These are phyloP conservation scores for Apistogramma diplotaenia DNA, from an alignment of 2,113 vertebrate genomes.

Conservation along the genomic window DNA sequence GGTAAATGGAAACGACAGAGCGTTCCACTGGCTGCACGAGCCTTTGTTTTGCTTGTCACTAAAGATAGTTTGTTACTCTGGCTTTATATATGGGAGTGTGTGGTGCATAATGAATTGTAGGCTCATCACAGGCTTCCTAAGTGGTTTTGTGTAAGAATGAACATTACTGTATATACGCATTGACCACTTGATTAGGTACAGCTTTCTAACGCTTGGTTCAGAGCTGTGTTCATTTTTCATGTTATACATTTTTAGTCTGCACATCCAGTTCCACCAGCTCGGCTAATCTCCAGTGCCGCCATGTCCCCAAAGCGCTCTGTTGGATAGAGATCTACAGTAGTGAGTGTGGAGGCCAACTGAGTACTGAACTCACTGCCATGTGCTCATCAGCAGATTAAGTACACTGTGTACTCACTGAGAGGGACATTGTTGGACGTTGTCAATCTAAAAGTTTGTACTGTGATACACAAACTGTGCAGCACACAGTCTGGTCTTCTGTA, in stretches of 20 bases:
- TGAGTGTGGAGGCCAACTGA: neutral
- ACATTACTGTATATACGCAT: neutral
- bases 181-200: neutral
- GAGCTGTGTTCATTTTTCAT: neutral
- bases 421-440: no score
- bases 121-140: neutral
- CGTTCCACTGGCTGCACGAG: fast-evolving
- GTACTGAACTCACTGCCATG: no score
- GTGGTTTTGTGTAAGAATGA: neutral
- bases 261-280: neutral
- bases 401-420: no score
- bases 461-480: no score
- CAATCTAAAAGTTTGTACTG: no score
- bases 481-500: neutral
- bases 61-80: neutral
- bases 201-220: neutral
- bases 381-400: no score
- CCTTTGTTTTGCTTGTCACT: neutral
- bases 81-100: neutral
- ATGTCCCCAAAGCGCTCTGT: neutral
- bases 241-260: neutral
- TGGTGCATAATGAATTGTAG: neutral
- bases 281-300: neutral
- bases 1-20: neutral
- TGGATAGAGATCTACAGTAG: neutral